Percentiles rank a stretch among this genome's conserved stretches.
Conservation (phyloP, 2,113 vertebrate species). For the Ramphastos sulfuratus region DNA sequence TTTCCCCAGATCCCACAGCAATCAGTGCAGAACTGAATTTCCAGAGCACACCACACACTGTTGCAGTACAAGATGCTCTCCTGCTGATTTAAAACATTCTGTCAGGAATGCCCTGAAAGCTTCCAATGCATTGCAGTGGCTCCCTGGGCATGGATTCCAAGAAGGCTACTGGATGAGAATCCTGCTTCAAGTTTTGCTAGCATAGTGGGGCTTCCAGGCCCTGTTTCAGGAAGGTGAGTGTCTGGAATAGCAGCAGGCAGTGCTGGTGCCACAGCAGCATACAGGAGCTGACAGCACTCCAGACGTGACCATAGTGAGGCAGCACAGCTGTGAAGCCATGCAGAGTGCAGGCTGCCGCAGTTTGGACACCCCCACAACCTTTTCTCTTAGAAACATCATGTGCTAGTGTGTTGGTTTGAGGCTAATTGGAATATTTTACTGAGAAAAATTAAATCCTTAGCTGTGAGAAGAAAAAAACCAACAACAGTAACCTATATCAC, state of each 20-base stretch:
- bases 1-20: neutral
- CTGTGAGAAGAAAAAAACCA: too few species aligned
- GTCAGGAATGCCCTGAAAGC: neutral
- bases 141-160: fast-evolving
- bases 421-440: too few species aligned
- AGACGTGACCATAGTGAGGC: neutral
- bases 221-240: neutral
- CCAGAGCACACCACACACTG: neutral
- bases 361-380: neutral
- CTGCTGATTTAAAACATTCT: neutral
- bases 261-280: neutral
- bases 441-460: too few species aligned
- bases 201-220: neutral
- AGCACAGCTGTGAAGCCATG: neutral
- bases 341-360: neutral
- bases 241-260: neutral
- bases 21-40: neutral
- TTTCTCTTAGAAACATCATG: neutral
- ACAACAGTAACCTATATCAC: too few species aligned
- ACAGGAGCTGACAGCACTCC: neutral
- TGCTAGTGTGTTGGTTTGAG: too few species aligned
- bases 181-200: neutral
- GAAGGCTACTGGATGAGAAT: neutral
- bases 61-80: neutral
- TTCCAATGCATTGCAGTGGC: neutral